These are phyloP conservation scores for Meganola albula DNA, from an alignment of 2,888 invertebrate genomes.

Conservation along the genomic window DNA sequence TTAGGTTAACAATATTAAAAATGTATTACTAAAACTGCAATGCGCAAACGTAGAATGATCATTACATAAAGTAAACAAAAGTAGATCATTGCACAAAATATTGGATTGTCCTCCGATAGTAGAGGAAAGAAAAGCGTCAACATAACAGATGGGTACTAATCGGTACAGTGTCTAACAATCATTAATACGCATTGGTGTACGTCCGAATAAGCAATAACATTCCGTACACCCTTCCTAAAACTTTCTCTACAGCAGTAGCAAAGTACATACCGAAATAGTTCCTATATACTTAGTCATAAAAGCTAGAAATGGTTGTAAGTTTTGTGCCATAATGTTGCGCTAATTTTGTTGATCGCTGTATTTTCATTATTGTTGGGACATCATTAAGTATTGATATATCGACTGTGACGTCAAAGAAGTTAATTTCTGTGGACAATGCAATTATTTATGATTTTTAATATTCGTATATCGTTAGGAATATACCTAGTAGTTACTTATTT, in stretches of 20 bases:
- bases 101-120: constrained; percentile 20
- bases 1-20: too few species aligned
- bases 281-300: constrained; percentile 4
- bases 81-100: constrained; percentile 15
- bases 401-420: constrained; percentile 39
- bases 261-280: constrained; percentile 3
- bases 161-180: constrained; percentile 48
- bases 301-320: background rate
- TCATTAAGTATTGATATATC: constrained; percentile 67
- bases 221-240: constrained; percentile 29
- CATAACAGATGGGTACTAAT: constrained; percentile 66
- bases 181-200: constrained; percentile 66
- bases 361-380: constrained; percentile 42
- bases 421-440: constrained; percentile 29
- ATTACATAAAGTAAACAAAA: background rate
- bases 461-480: too few species aligned
- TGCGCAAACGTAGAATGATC: background rate
- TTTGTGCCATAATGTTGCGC: constrained; percentile 6
- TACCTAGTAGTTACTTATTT: too few species aligned
- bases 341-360: constrained; percentile 28
- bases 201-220: constrained; percentile 56
- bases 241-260: constrained; percentile 1
- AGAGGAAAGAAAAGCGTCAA: constrained; percentile 40
- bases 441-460: too few species aligned
- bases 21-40: too few species aligned